Evolutionary conservation across 2,113 vertebrate genomes (phyloP).

Genomic region (Scytalopus superciliaris): DNA sequence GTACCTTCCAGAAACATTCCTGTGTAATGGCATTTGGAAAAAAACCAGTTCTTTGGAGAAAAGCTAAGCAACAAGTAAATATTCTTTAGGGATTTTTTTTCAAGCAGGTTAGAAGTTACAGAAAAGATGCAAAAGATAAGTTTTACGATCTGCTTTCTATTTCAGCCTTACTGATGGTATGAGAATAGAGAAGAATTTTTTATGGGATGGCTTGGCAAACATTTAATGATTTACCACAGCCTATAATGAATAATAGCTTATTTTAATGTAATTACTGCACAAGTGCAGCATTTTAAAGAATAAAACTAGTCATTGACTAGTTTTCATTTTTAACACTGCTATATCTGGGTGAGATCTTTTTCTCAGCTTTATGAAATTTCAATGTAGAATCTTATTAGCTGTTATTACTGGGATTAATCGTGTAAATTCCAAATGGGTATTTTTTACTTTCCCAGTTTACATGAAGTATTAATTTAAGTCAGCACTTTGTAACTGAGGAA

Average conservation of each 20-base stretch:
- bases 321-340: neutral
- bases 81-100: neutral
- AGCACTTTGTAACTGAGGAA: neutral
- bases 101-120: neutral
- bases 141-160: conserved; percentile 9
- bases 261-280: neutral
- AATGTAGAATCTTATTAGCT: neutral
- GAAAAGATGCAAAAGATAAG: neutral
- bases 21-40: conserved; percentile 2
- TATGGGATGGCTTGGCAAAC: neutral
- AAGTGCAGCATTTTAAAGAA: neutral
- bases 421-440: no score
- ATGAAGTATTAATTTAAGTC: neutral
- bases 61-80: neutral
- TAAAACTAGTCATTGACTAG: neutral
- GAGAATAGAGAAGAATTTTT: neutral
- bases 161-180: neutral
- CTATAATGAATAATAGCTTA: neutral
- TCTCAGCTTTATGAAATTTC: neutral
- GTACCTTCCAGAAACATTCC: conserved; percentile 9
- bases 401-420: neutral
- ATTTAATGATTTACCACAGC: neutral
- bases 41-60: conserved; percentile 38
- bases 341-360: neutral
- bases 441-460: neutral